Evolutionary conservation across 2,113 vertebrate genomes (phyloP), one percentile per base, ranked within the genome.

Genomic region (Larimichthys crocea): DNA sequence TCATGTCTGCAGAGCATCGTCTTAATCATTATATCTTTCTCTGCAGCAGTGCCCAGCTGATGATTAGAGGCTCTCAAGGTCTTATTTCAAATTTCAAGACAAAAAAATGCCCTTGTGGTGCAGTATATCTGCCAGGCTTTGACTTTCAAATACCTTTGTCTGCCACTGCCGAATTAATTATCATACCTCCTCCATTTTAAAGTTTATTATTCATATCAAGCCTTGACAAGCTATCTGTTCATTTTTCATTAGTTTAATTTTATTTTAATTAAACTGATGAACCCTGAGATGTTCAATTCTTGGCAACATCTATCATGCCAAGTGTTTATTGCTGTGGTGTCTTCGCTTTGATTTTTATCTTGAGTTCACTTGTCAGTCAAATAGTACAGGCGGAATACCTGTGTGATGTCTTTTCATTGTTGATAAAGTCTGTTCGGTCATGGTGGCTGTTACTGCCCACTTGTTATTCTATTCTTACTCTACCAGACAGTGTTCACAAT

Each of bases 11-110:
- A 0, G 17, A 65, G 68, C 53, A 10, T 74, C 74, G 2, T 85
- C 83, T 72, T 53, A n/a, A 89, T 90, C 79, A 86, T 91, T 80
- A 88, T 80, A 81, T 86, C 84, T 77, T 69, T 64, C 84, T 88
- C 82, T 66, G 81, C 79, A 89, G 87, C 80, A 22, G 22, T 78
- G 78, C 63, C 50, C 79, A 48, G 62, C 59, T 74, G 53, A 52
- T 86, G 69, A 85, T 80, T 72, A 86, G 26, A 89, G 49, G 35
- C 55, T 83, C 75, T 82, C 73, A 82, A 80, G 77, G 79, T 79
- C 86, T 81, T 73, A 42, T 75, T 85, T 67, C 16, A 83, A 61
- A 80, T 81, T 62, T 74, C 70, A 84, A 83, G 69, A 79, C 67
- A 53, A 61, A 78, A 85, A 57, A 62, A 55, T 59, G 65, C 57